These are phyloP conservation scores for Petrocephalus zakoni DNA, from an alignment of 2,113 vertebrate genomes.

Conservation along the genomic window DNA sequence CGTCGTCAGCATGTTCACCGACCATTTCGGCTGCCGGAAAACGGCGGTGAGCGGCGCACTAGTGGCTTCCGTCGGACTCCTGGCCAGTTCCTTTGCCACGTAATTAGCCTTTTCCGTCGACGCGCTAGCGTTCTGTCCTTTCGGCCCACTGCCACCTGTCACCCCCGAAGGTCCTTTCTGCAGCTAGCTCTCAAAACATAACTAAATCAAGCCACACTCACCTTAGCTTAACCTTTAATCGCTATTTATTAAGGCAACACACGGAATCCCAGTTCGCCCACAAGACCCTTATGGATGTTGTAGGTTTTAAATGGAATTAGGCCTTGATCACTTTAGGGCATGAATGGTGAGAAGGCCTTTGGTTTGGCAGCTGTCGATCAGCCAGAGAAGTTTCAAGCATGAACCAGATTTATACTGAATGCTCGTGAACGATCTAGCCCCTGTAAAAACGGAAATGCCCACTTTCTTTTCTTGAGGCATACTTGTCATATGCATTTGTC, in stretches of 20 bases:
- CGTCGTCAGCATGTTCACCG: slow-evolving; percentile 97
- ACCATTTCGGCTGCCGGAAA: slow-evolving; percentile 87
- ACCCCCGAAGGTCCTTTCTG: not conserved
- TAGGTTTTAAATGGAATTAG: not conserved
- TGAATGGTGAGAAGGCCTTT: not conserved
- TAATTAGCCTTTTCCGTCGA: slow-evolving; percentile 56
- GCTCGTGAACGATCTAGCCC: not conserved
- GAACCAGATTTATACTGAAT: not conserved
- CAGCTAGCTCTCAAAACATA: not conserved
- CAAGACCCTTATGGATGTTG: not conserved
- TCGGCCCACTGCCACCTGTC: not conserved
- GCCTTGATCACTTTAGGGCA: not conserved
- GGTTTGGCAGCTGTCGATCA: not conserved
- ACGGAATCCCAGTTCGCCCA: not conserved
- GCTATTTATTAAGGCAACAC: not conserved
- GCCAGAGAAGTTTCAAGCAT: not conserved
- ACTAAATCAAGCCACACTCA: not conserved
- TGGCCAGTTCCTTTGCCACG: slow-evolving; percentile 92
- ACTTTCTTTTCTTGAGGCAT: not conserved
- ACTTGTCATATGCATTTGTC: not conserved
- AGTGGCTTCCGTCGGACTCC: slow-evolving; percentile 84
- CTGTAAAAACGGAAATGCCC: not conserved
- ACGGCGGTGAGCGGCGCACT: slow-evolving; percentile 81
- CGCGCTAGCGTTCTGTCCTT: not conserved
- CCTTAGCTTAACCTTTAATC: not conserved